Conservation (phyloP, 1,140 invertebrate species). For the Aphaenogaster rudis region DNA sequence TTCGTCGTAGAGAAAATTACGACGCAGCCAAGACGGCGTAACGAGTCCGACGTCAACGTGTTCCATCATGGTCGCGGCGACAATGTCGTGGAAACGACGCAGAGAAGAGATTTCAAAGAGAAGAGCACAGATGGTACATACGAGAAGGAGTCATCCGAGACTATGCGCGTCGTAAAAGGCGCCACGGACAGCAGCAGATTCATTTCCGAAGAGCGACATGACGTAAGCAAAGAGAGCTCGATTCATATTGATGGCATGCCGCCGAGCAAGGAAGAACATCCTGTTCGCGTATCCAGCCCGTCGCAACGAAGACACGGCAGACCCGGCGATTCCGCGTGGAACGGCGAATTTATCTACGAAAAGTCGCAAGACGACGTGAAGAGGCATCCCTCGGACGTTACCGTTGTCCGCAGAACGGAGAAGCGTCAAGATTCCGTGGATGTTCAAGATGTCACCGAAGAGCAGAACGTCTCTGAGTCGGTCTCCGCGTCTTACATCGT, state of each 20-base stretch:
- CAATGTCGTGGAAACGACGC: conserved; percentile 59
- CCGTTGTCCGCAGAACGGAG: conserved; percentile 67
- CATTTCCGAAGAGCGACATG: conserved; percentile 63
- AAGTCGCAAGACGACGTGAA: conserved; percentile 39
- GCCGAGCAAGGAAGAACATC: background rate
- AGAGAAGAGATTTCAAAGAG: conserved; percentile 57
- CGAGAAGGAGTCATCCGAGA: conserved; percentile 68
- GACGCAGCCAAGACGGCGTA: conserved; percentile 15
- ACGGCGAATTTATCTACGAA: conserved; percentile 71
- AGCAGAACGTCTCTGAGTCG: conserved; percentile 65
- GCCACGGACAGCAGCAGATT: conserved; percentile 67
- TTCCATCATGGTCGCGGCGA: conserved; percentile 22
- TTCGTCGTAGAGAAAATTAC: conserved; percentile 58
- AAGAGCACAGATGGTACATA: conserved; percentile 66
- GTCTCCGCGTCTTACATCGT: conserved; percentile 68
- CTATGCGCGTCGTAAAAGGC: conserved; percentile 58
- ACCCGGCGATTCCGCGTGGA: conserved; percentile 75
- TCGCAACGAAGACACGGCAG: background rate
- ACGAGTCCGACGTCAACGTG: conserved; percentile 43
- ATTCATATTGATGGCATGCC: conserved; percentile 21
- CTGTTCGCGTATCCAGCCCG: conserved; percentile 19
- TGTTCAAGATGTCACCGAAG: conserved; percentile 71
- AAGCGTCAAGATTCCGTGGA: conserved; percentile 70
- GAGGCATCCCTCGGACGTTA: conserved; percentile 32
- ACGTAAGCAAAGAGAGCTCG: conserved; percentile 54